Percentiles rank a stretch among this genome's conserved stretches.
Evolutionary conservation across 2,888 invertebrate genomes (phyloP).

Genomic region (Ormia ochracea): DNA sequence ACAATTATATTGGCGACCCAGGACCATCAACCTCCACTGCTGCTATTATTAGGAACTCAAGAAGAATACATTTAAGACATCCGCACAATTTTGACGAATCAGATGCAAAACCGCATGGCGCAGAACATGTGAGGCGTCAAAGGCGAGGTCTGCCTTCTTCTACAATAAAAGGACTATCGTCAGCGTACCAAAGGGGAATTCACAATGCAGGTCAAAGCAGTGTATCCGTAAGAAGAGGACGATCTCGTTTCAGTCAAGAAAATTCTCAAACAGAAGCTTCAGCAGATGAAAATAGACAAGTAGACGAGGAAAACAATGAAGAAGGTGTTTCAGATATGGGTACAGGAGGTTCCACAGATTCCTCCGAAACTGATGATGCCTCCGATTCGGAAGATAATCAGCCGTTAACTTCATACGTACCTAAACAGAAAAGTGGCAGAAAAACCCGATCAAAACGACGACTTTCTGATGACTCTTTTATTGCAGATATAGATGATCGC

Average conservation of each 20-base stretch:
- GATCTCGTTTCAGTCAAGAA: constrained; percentile 72
- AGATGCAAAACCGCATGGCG: constrained; percentile 70
- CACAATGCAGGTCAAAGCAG: constrained; percentile 21
- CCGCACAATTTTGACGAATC: constrained; percentile 76
- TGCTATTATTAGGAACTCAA: constrained; percentile 67
- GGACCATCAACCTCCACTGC: constrained; percentile 69
- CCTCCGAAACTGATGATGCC: constrained; percentile 68
- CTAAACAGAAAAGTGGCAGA: constrained; percentile 63
- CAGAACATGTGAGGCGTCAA: constrained; percentile 68
- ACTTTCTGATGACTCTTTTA: constrained; percentile 66
- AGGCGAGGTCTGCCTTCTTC: constrained; percentile 71
- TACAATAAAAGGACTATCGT: constrained; percentile 64
- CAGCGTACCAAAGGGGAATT: constrained; percentile 40
- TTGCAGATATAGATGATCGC: constrained; percentile 69
- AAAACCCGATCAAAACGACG: constrained; percentile 51
- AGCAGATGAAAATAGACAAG: constrained; percentile 64
- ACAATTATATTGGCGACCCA: constrained; percentile 74
- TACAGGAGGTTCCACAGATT: constrained; percentile 71
- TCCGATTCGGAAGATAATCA: constrained; percentile 77
- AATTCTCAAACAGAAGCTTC: constrained; percentile 66
- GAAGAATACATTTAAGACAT: constrained; percentile 75
- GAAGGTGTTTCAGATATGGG: constrained; percentile 73
- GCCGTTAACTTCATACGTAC: constrained; percentile 77
- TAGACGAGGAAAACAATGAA: constrained; percentile 66
- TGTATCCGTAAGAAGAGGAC: constrained; percentile 65